A percentile compares a stretch with the other conserved stretches of the same genome.
Conservation (phyloP, 2,797 vertebrate species). For the Danio jaintianensis region DNA sequence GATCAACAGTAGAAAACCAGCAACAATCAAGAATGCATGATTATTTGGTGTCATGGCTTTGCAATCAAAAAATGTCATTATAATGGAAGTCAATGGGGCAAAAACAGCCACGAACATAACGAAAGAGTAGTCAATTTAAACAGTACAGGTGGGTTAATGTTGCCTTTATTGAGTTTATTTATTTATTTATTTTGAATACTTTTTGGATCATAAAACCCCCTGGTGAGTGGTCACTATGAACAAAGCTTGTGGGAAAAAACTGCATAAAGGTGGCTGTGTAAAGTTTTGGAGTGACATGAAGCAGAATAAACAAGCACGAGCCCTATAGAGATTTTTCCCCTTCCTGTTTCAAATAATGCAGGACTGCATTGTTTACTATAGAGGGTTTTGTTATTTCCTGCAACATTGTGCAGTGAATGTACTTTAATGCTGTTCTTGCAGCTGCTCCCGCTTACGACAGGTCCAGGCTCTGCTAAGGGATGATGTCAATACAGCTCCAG, state of each 20-base stretch:
- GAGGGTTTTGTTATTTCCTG: slow-evolving; percentile 5
- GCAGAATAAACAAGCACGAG: not conserved
- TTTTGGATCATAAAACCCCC: not conserved
- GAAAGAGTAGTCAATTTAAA: no score
- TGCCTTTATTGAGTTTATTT: no score
- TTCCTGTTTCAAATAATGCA: not conserved
- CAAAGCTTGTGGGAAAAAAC: not conserved
- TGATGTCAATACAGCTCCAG: slow-evolving; percentile 81
- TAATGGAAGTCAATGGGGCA: no score
- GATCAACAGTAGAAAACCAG: no score
- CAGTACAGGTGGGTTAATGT: no score
- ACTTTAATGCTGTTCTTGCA: slow-evolving; percentile 64
- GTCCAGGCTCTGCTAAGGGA: slow-evolving; percentile 88
- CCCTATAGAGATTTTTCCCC: not conserved
- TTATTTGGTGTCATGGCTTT: no score
- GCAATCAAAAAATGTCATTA: no score
- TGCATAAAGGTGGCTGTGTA: not conserved
- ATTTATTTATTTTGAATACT: not conserved
- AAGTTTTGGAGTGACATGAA: not conserved
- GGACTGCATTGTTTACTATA: not conserved
- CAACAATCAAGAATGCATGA: no score
- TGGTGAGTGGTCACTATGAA: not conserved
- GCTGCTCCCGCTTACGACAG: slow-evolving; percentile 89
- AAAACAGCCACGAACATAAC: no score
- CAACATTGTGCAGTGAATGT: not conserved